Conservation (phyloP, 2,888 invertebrate species). For the Mystacides longicornis region DNA sequence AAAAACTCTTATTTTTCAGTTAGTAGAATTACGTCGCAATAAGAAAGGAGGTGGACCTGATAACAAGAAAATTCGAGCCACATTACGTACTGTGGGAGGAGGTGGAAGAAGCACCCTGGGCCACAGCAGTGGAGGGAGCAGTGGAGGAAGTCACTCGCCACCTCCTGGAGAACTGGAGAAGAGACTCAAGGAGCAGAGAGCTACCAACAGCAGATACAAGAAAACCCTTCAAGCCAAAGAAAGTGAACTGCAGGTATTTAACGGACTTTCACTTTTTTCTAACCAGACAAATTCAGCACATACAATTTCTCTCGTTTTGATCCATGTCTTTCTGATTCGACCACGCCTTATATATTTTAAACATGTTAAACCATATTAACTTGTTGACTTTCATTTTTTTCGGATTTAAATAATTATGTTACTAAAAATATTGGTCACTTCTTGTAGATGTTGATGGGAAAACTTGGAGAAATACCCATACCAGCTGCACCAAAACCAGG, state of each 20-base stretch:
- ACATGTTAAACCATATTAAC: too few species aligned
- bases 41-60: constrained; percentile 73
- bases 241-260: constrained; percentile 67
- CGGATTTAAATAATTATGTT: too few species aligned
- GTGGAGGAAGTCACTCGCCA: constrained; percentile 70
- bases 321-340: too few species aligned
- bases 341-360: too few species aligned
- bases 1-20: constrained; percentile 51
- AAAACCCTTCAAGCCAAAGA: constrained; percentile 80
- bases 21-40: constrained; percentile 80
- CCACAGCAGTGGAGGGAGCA: constrained; percentile 70
- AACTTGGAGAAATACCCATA: constrained; percentile 52
- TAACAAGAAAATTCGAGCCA: constrained; percentile 79
- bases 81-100: constrained; percentile 75
- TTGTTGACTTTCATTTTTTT: too few species aligned
- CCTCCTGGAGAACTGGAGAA: constrained; percentile 72
- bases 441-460: constrained; percentile 58
- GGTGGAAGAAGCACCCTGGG: constrained; percentile 72
- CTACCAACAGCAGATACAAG: constrained; percentile 75
- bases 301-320: too few species aligned
- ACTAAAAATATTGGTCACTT: too few species aligned
- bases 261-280: too few species aligned
- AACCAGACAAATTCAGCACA: too few species aligned
- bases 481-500: constrained; percentile 14
- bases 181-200: constrained; percentile 73